Evolutionary conservation across 2,888 invertebrate genomes (phyloP).

Genomic region (Pecten maximus): DNA sequence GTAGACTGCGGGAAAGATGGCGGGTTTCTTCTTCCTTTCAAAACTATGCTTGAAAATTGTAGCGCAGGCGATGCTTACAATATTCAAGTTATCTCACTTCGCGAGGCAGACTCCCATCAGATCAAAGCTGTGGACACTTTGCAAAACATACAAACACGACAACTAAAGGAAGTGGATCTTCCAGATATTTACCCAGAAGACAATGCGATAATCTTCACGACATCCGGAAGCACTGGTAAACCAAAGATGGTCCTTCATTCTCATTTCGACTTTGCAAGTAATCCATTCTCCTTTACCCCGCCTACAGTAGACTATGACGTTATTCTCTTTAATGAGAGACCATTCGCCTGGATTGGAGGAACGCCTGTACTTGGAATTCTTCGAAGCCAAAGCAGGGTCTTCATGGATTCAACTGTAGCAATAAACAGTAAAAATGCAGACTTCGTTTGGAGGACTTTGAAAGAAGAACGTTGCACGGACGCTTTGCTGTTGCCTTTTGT

Average conservation of each 20-base stretch:
- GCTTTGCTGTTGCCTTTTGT: neutral
- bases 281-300: neutral
- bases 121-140: neutral
- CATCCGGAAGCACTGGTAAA: conserved; percentile 43
- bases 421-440: neutral
- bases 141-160: neutral
- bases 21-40: neutral
- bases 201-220: conserved; percentile 37
- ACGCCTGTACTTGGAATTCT: neutral
- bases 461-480: neutral
- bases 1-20: neutral
- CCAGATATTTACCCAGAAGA: conserved; percentile 40
- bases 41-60: neutral
- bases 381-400: neutral
- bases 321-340: neutral
- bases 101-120: neutral
- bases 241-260: conserved; percentile 44
- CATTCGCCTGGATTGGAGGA: neutral
- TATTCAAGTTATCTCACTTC: neutral
- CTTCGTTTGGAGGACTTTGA: neutral
- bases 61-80: too few species aligned
- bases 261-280: conserved; percentile 31
- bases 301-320: neutral
- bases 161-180: neutral
- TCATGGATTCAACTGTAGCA: neutral